Evolutionary conservation across 2,797 vertebrate species (phyloP).

Genomic region (Molossus alvarezi): DNA sequence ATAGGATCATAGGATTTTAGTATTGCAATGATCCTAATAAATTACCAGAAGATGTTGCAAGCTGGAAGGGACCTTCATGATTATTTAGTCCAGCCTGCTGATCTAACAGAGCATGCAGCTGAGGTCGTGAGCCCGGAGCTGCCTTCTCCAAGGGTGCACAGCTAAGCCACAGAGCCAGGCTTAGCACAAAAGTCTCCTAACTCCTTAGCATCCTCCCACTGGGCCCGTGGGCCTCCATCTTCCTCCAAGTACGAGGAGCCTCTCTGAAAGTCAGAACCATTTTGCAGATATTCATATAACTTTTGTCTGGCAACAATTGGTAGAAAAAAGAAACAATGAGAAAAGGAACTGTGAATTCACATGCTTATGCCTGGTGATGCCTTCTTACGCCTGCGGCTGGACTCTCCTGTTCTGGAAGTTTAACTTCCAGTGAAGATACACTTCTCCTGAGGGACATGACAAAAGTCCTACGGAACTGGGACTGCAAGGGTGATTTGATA

Average conservation of each 20-base stretch:
- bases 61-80: neutral
- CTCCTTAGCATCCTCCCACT: neutral
- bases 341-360: neutral
- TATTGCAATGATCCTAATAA: neutral
- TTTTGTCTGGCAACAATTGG: neutral
- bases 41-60: neutral
- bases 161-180: neutral
- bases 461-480: neutral
- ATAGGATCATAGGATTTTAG: neutral
- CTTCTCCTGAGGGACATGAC: neutral
- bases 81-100: neutral
- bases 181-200: neutral
- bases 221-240: neutral
- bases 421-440: neutral
- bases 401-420: neutral
- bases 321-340: slow-evolving; percentile 12
- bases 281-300: neutral
- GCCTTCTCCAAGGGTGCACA: neutral
- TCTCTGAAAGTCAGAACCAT: neutral
- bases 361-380: neutral
- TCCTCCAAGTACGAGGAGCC: neutral
- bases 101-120: neutral
- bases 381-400: neutral
- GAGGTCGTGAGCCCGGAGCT: neutral
- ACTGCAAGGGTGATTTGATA: neutral